These are phyloP conservation scores for Mesorhabditis belari DNA, from an alignment of 2,888 invertebrate species.

Conservation along the genomic window DNA sequence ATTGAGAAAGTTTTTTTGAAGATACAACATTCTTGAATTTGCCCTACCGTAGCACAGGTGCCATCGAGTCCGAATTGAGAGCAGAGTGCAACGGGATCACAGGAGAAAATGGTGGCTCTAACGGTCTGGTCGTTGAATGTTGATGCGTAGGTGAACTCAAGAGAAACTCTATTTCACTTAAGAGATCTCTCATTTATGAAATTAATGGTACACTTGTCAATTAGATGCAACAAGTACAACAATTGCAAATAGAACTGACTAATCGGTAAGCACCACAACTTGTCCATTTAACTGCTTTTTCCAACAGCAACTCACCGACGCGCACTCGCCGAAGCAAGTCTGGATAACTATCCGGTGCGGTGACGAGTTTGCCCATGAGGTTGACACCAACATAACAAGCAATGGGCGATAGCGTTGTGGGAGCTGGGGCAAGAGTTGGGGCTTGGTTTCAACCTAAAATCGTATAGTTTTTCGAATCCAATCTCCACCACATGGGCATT, in stretches of 20 bases:
- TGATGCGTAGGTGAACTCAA: constrained; percentile 15
- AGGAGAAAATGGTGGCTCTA: constrained; percentile 19
- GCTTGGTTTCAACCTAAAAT: not conserved
- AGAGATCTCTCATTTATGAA: too few relatives aligned
- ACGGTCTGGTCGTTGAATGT: constrained; percentile 7
- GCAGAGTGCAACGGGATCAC: constrained; percentile 18
- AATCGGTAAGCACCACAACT: too few relatives aligned
- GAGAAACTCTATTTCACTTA: constrained; percentile 25
- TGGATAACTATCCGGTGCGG: not conserved
- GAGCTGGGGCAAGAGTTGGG: constrained; percentile 5
- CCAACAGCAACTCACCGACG: too few relatives aligned
- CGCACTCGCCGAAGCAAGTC: not conserved
- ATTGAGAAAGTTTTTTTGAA: too few relatives aligned
- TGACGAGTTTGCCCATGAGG: constrained; percentile 7
- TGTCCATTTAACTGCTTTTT: too few relatives aligned
- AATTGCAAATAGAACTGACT: too few relatives aligned
- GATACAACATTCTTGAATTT: too few relatives aligned
- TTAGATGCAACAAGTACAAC: too few relatives aligned
- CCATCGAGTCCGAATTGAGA: constrained; percentile 12
- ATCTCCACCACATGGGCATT: not conserved
- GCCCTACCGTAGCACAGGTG: constrained; percentile 10
- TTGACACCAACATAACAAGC: constrained; percentile 21
- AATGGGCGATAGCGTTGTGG: constrained; percentile 8
- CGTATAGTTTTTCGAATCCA: not conserved
- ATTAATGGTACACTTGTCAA: too few relatives aligned